Percentiles rank a stretch among this genome's conserved stretches.
Conservation (phyloP, 2,113 vertebrate genomes). For the Nesoenas mayeri region DNA sequence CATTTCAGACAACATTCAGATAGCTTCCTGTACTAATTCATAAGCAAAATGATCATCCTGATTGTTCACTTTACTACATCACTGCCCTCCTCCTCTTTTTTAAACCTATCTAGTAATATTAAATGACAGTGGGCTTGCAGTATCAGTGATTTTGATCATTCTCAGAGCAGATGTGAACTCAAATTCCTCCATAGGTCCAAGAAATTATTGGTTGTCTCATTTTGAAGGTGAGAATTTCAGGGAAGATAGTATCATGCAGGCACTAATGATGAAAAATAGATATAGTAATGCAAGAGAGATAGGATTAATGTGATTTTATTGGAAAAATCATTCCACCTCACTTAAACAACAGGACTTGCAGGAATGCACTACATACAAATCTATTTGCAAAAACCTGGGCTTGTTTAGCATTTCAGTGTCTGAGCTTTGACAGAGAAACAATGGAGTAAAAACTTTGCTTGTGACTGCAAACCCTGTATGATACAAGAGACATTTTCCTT, state of each 20-base stretch:
- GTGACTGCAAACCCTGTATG: neutral
- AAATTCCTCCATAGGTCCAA: neutral
- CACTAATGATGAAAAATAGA: neutral
- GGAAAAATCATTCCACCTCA: neutral
- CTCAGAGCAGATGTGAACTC: neutral
- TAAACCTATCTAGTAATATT: neutral
- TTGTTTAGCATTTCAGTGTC: neutral
- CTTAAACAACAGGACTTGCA: neutral
- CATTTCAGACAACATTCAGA: neutral
- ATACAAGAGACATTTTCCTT: neutral
- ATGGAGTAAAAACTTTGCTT: neutral
- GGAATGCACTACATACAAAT: neutral
- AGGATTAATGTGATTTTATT: fast-evolving
- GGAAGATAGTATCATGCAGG: neutral
- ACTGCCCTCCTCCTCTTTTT: neutral
- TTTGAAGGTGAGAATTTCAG: neutral
- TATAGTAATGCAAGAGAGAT: neutral
- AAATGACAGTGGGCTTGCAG: neutral
- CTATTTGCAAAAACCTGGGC: neutral
- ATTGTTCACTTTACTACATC: neutral
- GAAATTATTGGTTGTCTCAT: neutral
- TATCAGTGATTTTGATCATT: neutral
- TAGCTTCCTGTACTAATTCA: neutral
- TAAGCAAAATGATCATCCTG: neutral
- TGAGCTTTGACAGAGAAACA: neutral